Percentiles rank a stretch among this genome's conserved stretches.
Evolutionary conservation across 2,797 vertebrate genomes (phyloP).

Genomic region (Sphenodon punctatus): DNA sequence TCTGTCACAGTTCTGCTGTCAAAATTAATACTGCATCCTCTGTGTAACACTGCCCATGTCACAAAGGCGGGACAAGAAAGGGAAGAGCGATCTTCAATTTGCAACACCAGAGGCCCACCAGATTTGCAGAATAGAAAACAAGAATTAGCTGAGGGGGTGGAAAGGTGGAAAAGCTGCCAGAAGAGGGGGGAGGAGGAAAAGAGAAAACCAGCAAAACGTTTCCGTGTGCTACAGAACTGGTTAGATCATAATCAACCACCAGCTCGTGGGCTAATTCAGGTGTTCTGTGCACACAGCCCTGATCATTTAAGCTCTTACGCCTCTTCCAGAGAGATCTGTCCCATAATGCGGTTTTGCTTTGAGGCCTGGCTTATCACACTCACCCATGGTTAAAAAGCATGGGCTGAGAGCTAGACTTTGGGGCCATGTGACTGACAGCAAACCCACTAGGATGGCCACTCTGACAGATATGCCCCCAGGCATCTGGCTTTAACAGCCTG

Average conservation of each 20-base stretch:
- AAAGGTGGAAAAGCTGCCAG: conserved; percentile 10
- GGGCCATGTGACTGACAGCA: conserved; percentile 2
- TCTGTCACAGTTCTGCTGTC: conserved; percentile 57
- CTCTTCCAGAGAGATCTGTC: conserved; percentile 33
- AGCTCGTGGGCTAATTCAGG: conserved; percentile 45
- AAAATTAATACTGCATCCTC: conserved; percentile 75
- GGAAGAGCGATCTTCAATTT: conserved; percentile 18
- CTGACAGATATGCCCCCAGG: conserved; percentile 13
- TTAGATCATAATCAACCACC: conserved; percentile 48
- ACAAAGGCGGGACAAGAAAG: conserved; percentile 54
- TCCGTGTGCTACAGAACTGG: conserved; percentile 65
- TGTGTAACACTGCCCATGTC: conserved; percentile 48
- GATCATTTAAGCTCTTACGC: conserved; percentile 38
- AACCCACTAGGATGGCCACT: conserved; percentile 1
- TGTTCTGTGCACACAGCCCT: conserved; percentile 56
- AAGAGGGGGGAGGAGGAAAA: conserved; percentile 60
- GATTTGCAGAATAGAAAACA: conserved; percentile 47
- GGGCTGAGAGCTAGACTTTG: background rate
- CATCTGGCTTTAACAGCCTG: conserved; percentile 41
- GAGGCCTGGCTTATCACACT: conserved; percentile 37
- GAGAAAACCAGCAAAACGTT: conserved; percentile 11
- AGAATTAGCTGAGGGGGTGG: background rate
- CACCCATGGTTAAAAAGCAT: background rate
- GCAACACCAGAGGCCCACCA: conserved; percentile 65
- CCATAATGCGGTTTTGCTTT: conserved; percentile 7